A percentile compares a stretch with the other conserved stretches of the same genome.
Evolutionary conservation across 2,113 vertebrate genomes (phyloP).

Genomic region (Ondatra zibethicus): DNA sequence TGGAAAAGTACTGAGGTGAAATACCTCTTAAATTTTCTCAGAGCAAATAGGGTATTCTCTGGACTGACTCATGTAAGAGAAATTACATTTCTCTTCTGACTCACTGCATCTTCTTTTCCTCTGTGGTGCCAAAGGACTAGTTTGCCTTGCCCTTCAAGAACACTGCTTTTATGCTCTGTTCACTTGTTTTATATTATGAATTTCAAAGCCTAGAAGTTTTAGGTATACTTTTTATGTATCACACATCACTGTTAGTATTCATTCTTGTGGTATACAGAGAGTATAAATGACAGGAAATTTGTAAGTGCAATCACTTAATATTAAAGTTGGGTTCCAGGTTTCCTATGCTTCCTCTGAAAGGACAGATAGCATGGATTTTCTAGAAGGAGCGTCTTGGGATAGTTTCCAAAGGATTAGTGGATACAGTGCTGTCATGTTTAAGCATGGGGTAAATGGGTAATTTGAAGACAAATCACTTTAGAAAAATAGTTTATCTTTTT

Average conservation of each 20-base stretch:
- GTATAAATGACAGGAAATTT: neutral
- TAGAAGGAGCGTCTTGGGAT: neutral
- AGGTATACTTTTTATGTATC: neutral
- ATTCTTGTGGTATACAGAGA: neutral
- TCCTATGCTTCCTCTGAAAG: neutral
- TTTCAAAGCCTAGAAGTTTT: neutral
- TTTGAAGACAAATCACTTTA: neutral
- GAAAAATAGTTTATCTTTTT: neutral
- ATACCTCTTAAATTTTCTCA: neutral
- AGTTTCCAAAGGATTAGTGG: neutral
- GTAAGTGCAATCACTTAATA: neutral
- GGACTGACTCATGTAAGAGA: neutral
- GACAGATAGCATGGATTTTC: neutral
- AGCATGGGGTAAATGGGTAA: neutral
- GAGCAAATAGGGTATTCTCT: neutral
- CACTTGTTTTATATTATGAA: neutral
- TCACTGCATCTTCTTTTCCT: neutral
- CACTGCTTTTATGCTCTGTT: neutral
- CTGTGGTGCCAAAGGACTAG: neutral
- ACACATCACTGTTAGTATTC: neutral
- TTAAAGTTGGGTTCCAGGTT: neutral
- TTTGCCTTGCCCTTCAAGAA: neutral
- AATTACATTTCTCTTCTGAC: neutral
- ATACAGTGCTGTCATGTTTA: neutral
- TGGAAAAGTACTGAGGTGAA: neutral